Conservation (phyloP, 2,888 invertebrate species). For the Drosophila kanekoi region DNA sequence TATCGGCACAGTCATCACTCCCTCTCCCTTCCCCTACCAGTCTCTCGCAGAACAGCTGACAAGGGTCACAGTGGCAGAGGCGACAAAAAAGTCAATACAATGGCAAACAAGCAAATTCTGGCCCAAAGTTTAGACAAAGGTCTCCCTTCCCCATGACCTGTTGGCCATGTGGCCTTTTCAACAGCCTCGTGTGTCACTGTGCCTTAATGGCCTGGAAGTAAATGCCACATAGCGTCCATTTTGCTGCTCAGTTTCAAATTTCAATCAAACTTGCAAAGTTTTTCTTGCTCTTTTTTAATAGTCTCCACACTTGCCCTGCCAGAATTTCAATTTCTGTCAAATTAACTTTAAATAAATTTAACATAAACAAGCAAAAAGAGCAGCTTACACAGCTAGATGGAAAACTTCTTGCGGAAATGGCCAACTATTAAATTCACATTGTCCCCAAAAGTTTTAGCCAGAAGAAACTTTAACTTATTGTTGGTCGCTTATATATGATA, state of each 20-base stretch:
- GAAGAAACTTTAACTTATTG: conserved; percentile 13
- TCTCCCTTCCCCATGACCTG: neutral
- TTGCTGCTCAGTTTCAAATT: conserved; percentile 37
- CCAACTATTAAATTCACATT: conserved; percentile 39
- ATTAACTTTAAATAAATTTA: conserved; percentile 49
- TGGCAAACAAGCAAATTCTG: conserved; percentile 44
- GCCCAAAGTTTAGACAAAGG: conserved; percentile 55
- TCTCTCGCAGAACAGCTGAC: conserved; percentile 33
- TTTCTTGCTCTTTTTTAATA: conserved; percentile 8
- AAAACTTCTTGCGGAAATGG: conserved; percentile 28
- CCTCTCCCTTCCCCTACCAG: neutral
- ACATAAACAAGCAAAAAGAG: conserved; percentile 32
- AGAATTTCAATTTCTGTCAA: conserved; percentile 47
- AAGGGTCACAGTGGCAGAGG: conserved; percentile 58
- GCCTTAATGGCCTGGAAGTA: conserved; percentile 60
- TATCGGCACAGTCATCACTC: conserved; percentile 48
- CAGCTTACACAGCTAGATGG: conserved; percentile 19
- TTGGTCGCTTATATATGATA: neutral
- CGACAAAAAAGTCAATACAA: conserved; percentile 53
- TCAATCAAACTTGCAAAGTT: conserved; percentile 57
- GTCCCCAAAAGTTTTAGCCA: conserved; percentile 19
- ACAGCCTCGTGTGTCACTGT: conserved; percentile 49
- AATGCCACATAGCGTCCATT: conserved; percentile 39
- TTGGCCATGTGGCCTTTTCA: neutral
- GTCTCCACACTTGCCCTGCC: neutral